phyloP scores from a whole-genome alignment of 1,140 invertebrate species.

The Drosophila hydei region DNA sequence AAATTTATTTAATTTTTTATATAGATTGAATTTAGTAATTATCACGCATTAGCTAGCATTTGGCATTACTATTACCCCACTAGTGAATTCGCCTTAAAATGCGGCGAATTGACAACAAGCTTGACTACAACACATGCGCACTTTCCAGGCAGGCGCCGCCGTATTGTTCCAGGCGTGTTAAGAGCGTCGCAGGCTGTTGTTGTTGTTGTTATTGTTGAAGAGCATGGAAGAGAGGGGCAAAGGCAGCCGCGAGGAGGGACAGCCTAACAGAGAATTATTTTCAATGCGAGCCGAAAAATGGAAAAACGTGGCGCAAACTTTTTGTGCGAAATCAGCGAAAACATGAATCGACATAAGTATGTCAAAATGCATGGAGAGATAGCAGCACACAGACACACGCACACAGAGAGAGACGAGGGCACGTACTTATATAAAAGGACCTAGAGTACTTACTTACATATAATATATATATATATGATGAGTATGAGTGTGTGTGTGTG shows the following conservation, averaged over 20 bases:
- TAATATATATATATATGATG: constrained; percentile 38
- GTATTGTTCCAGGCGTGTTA: constrained; percentile 44
- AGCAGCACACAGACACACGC: constrained; percentile 45
- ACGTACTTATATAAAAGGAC: constrained; percentile 77
- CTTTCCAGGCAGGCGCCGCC: constrained; percentile 44
- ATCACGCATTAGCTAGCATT: too few relatives aligned
- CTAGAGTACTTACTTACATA: constrained; percentile 63
- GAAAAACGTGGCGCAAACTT: constrained; percentile 51
- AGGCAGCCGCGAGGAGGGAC: constrained; percentile 2
- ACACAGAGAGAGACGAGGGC: constrained; percentile 55
- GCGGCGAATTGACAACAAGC: constrained; percentile 59
- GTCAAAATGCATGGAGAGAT: constrained; percentile 80
- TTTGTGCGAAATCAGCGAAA: constrained; percentile 80
- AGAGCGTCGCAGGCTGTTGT: constrained; percentile 45
- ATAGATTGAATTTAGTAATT: not conserved
- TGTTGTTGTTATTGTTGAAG: constrained; percentile 11
- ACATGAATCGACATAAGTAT: constrained; percentile 82
- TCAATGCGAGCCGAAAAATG: constrained; percentile 49
- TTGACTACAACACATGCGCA: constrained; percentile 70
- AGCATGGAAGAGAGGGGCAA: not conserved
- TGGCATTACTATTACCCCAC: not conserved
- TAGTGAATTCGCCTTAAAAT: constrained; percentile 51
- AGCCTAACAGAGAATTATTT: constrained; percentile 59
- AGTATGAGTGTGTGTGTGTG: constrained; percentile 15
- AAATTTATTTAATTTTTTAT: not conserved